These are phyloP conservation scores for Isurus oxyrinchus DNA, from an alignment of 2,113 vertebrate species.

Conservation along the genomic window DNA sequence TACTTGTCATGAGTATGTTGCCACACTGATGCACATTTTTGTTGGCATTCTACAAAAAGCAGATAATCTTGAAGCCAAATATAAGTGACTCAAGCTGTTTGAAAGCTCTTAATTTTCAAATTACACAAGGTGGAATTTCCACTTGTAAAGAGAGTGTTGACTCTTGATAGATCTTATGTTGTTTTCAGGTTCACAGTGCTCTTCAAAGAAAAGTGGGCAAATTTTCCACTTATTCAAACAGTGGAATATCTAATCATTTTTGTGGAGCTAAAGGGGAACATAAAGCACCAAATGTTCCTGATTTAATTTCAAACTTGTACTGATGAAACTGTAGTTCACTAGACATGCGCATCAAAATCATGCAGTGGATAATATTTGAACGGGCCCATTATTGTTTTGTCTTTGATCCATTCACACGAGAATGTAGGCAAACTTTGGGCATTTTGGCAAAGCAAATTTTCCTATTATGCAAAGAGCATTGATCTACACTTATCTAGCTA, in stretches of 20 bases:
- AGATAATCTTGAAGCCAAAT: not conserved
- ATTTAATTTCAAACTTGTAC: not conserved
- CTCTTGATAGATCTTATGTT: not conserved
- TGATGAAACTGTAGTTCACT: not conserved
- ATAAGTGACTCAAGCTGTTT: not conserved
- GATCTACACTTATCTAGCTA: not conserved
- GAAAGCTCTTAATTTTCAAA: not conserved
- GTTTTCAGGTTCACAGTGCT: not conserved
- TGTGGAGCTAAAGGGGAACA: not conserved
- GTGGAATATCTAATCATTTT: not conserved
- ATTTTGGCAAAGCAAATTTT: not conserved
- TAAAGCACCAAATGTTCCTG: not conserved
- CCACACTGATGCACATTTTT: not conserved
- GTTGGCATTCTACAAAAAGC: not conserved
- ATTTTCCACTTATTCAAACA: not conserved
- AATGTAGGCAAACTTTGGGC: not conserved
- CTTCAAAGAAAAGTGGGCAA: not conserved
- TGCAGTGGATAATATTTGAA: not conserved
- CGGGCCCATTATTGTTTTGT: not conserved
- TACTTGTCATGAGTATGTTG: not conserved
- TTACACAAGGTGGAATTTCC: not conserved
- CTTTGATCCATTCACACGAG: not conserved
- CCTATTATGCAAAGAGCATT: not conserved
- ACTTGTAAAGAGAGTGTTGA: not conserved
- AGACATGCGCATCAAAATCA: not conserved